Base-by-base conservation (phyloP, 2,888 invertebrate genomes). In the Trachelus tabidus region DNA sequence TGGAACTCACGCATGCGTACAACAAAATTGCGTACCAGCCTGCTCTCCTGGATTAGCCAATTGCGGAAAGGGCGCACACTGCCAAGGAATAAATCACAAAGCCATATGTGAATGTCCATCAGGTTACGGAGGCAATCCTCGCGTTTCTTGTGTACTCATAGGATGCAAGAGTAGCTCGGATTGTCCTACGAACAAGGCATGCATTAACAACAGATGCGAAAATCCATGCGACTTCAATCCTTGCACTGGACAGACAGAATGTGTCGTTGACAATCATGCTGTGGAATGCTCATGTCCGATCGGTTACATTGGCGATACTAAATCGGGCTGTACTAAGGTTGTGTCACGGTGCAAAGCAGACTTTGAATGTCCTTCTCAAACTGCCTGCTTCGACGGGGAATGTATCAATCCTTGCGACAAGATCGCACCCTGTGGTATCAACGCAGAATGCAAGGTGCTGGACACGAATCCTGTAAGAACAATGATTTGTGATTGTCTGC, bases 401-500 rank as follows among this genome's bases (percentile, higher is more conserved):
- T 98, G 98, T 89, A 94, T 96, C 11, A 96, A 98, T 91, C 97
- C 98, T 15, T 98, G 98, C 89, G 93, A 93, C 73, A 94, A 94
- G 75, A 95, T 95, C 3, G 93, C 94, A 84, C 97, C 97, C 0
- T 98, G 98, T 88, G 97, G 96, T 11, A 93, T 94, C 1, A 97
- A 97, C 88, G 95, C 97, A 0, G 93, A 94, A 79, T 97, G 97
- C 88, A 95, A 94, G 81, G 95, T 97, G 3, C 92, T 96, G 56
- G 96, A 97, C 88, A 97, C 97, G 0, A 92, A 95, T 75, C 97
- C 97, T 12, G 95, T 98, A 0, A 94, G 96, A 88, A 97, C 97
- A 12, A 96, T 98, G 96, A 94, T 96, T 81, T 98, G 98, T 88
- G 96, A 96, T 91, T 98, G 98, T 90, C 90, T 95, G 73, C 95